Evolutionary conservation across 2,888 invertebrate genomes (phyloP).

Genomic region (Nesidiocoris tenuis): DNA sequence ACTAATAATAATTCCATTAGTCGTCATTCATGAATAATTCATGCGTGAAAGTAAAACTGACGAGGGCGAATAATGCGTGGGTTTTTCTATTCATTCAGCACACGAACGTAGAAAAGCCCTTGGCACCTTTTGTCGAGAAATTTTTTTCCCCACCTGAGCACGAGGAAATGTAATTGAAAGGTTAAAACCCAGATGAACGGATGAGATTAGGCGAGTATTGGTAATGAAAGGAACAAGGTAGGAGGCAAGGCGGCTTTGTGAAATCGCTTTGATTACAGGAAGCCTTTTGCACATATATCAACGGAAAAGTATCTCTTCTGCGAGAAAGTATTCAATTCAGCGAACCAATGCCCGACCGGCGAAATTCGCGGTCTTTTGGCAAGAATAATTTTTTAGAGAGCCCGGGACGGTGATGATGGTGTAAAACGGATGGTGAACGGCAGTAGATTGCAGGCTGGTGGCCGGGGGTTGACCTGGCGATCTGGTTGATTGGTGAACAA

Average conservation of each 20-base stretch:
- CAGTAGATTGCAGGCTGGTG: background rate
- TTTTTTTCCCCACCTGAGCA: no score
- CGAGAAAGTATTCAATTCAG: slow-evolving; percentile 19
- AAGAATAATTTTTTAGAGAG: slow-evolving; percentile 35
- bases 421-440: background rate
- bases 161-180: background rate
- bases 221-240: background rate
- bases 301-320: slow-evolving; percentile 1
- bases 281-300: no score
- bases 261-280: slow-evolving; percentile 29
- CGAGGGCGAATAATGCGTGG: no score
- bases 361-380: background rate
- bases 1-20: no score
- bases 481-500: slow-evolving; percentile 41
- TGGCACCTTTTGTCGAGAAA: no score
- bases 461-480: slow-evolving; percentile 25
- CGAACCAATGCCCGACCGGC: slow-evolving; percentile 3
- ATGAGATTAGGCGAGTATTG: background rate
- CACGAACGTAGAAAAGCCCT: no score
- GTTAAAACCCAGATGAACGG: background rate
- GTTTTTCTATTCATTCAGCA: no score
- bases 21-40: no score
- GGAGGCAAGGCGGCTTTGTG: background rate
- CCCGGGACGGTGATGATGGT: background rate
- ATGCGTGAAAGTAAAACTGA: no score